Conservation (phyloP, 2,113 vertebrate species). For the Plecotus auritus region DNA sequence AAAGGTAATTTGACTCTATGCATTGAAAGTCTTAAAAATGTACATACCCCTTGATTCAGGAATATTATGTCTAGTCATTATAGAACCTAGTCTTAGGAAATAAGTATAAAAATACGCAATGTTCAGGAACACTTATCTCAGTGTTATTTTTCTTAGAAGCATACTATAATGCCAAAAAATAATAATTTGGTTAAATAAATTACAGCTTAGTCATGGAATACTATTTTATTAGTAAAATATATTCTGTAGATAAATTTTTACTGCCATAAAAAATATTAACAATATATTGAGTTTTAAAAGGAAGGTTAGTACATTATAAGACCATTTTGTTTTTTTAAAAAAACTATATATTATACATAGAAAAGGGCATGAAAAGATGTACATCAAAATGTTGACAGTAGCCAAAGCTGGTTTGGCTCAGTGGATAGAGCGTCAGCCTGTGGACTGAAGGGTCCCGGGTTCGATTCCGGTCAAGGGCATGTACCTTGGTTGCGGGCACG, state of each 20-base stretch:
- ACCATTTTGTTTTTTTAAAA: slow-evolving; percentile 8
- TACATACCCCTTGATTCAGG: slow-evolving; percentile 15
- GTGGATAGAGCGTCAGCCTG: too few relatives aligned
- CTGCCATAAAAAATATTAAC: slow-evolving; percentile 41
- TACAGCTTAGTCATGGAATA: slow-evolving; percentile 20
- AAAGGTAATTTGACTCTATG: slow-evolving; percentile 3
- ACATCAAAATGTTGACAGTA: slow-evolving; percentile 37
- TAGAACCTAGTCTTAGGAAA: slow-evolving; percentile 31
- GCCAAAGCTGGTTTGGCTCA: too few relatives aligned
- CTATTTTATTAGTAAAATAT: slow-evolving; percentile 32
- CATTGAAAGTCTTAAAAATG: slow-evolving; percentile 24
- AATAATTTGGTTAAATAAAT: slow-evolving; percentile 44
- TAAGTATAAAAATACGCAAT: background rate
- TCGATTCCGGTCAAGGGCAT: too few relatives aligned
- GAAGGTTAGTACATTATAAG: background rate
- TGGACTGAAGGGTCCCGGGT: too few relatives aligned
- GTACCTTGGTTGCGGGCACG: too few relatives aligned
- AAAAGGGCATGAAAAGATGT: slow-evolving; percentile 28
- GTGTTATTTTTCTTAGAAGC: slow-evolving; percentile 43
- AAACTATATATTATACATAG: background rate
- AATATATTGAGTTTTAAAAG: slow-evolving; percentile 48
- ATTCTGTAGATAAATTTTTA: slow-evolving; percentile 27
- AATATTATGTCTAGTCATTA: slow-evolving; percentile 41
- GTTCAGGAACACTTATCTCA: slow-evolving; percentile 29
- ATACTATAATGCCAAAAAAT: slow-evolving; percentile 40